Base-by-base conservation (phyloP, 2,113 vertebrate species). In the Corythaeola cristata region DNA sequence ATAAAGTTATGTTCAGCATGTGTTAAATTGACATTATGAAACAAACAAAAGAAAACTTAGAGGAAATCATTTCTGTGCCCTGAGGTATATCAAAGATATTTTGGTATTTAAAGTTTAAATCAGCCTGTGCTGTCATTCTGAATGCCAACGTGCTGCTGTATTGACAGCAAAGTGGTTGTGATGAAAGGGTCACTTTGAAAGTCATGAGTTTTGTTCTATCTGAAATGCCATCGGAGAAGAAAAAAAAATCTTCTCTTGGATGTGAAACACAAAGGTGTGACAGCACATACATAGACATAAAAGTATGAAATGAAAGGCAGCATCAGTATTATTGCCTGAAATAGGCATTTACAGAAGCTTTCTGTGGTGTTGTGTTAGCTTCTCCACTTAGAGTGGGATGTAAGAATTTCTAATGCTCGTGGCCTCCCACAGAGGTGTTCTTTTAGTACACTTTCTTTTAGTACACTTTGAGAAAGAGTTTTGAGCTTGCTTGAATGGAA, bases 71-170 rank as follows among this genome's bases (percentile, higher is more conserved):
- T 89, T 26, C 60, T 66, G 13, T 92, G 74, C n/a, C 92, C 89
- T 3, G 12, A 69, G 80, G 41, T 55, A 2, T 44, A 30, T 71
- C 55, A 45, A 73, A 88, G 78, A 71, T 89, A 71, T 52, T 82
- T 86, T 81, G 82, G 15, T 92, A 95, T 96, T 96, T 97, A 95
- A 90, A 96, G 80, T 94, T 95, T 91, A 97, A 69, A 94, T 90
- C 56, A 72, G 68, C 56, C 85, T 26, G 9, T 67, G 52, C 41
- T 89, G 53, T 90, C 85, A 69, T 35, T 79, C 66, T 87, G 92
- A 89, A 96, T 95, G 84, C 78, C 86, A 85, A 2, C 1, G 0
- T 82, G 52, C 50, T 87, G 41, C n/a, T 87, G 56, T 19, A 64
- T 15, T 64, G 56, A 81, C 56, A 78, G 79, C 53, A 10, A 47